Evolutionary conservation across 2,113 vertebrate species (phyloP).

Genomic region (Ptychochromis oligacanthus): DNA sequence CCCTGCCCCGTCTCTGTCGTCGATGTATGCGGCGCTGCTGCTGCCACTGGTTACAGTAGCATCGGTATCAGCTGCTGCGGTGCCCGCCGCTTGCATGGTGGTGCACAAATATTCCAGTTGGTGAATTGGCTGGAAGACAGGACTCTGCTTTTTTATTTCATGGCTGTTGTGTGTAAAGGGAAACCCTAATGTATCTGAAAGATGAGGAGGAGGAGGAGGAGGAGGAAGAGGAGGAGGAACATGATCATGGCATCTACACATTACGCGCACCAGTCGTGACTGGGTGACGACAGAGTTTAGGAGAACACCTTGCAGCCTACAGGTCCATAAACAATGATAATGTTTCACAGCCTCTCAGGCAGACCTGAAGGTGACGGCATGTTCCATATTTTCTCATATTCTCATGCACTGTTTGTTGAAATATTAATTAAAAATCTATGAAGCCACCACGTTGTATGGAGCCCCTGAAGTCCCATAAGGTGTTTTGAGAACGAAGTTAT

Average conservation of each 20-base stretch:
- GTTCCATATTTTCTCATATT: too few relatives aligned
- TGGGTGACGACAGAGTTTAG: constrained; percentile 58
- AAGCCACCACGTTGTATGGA: neutral
- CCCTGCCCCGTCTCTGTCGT: constrained; percentile 47
- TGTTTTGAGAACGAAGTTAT: too few relatives aligned
- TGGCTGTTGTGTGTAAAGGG: constrained; percentile 11
- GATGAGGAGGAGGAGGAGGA: constrained; percentile 14
- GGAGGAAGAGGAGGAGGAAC: constrained; percentile 20
- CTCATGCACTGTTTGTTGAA: neutral
- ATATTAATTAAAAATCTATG: neutral
- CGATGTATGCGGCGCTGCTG: constrained; percentile 42
- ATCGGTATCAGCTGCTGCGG: constrained; percentile 52
- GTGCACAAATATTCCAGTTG: neutral
- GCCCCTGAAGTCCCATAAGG: neutral
- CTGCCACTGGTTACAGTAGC: constrained; percentile 45
- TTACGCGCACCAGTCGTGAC: constrained; percentile 64
- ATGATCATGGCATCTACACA: constrained; percentile 58
- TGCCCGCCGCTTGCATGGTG: constrained; percentile 50
- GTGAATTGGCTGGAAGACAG: neutral
- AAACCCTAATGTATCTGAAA: neutral
- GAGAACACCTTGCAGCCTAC: constrained; percentile 40
- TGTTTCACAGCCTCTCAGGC: neutral
- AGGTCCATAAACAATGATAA: neutral
- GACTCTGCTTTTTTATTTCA: constrained; percentile 22
- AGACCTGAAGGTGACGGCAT: neutral